Evolutionary conservation across 2,888 invertebrate species (phyloP), one percentile per base, ranked within the genome.

Genomic region (Morpho deidamia): DNA sequence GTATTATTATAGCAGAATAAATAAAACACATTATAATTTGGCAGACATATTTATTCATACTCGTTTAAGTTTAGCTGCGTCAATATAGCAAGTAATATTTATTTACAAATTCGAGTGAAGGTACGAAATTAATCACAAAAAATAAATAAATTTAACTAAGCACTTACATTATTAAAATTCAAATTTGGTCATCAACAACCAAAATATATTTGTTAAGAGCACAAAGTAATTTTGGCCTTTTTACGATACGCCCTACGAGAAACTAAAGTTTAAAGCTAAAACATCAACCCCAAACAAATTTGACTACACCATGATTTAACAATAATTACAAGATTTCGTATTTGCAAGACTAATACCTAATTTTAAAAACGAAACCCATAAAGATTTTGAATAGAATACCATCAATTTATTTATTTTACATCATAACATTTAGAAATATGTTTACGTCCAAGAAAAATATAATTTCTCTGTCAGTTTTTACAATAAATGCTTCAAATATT

Each of bases 21-120:
- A 81, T 74, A 64, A 77, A 83, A 77, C 72, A 72, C 67, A 59
- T 62, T 61, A 62, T 83, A 81, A 88, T 89, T 89, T 89, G 89
- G 89, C 89, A 88, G 88, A 89, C 86, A 86, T 87, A 85, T 88
- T 88, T 87, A 87, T 86, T 88, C 79, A 83, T 87, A 88, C 82
- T 83, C 78, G 81, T 83, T 83, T 82, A 86, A 82, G 74, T 81
- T 82, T 83, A 88, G 86, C 86, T 76, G 79, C 76, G 73, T 83
- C 81, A 78, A 81, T 78, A 81, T 82, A 86, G 87, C 84, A 81
- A 75, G 75, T 82, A 77, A 79, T 69, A 64, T 46, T 75, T 87
- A 88, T 88, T 79, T 88, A 88, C 88, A 89, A 78, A 75, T 77
- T 80, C 73, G 72, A 83, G 77, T 80, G 77, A 85, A 83, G 81